Evolutionary conservation across 2,888 invertebrate species (phyloP), one percentile per base, ranked within the genome.

Genomic region (Eremobia ochroleuca): DNA sequence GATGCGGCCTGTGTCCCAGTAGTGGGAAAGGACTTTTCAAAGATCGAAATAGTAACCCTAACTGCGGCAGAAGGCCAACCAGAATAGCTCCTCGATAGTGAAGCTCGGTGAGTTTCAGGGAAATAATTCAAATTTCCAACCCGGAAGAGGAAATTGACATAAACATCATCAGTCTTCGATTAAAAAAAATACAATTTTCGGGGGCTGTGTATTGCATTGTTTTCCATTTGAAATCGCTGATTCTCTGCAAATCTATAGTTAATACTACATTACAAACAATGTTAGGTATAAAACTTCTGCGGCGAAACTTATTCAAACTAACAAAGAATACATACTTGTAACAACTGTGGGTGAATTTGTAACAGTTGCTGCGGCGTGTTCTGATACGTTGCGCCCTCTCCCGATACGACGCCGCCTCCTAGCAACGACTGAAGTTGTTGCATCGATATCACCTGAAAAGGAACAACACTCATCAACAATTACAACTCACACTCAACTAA

Each of bases 361-460:
- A 97, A 76, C 55, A 97, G 85, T 79, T 97, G 97, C 68, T 95
- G 97, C n/a, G 95, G 96, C 15, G 94, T 76, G 79, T 93, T 95
- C 88, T 97, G 97, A 89, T 97, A 97, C 1, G 94, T 90, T 76
- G 93, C 89, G 49, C 94, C 94, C 76, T 96, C 96, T 15, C 96
- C 95, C 0, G 94, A 90, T 25, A 96, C 97, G 21, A 95, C 97
- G 13, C 97, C 96, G 15, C 97, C 95, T 15, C 97, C 97, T 9
- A 97, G 90, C 76, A 97, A 90, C 73, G 97, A 97, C 88, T 97
- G 97, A 80, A 97, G 95, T 76, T 97, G 97, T 88, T 97, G 97
- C 94, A 97, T 97, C 0, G 97, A 97, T 90, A 97, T 96, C 79
- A 97, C 95, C 97, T 97, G 92, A 40, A 76, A 78, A 66, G 0